These are phyloP conservation scores for Papilio elwesi DNA, from an alignment of 2,888 invertebrate genomes.

Conservation along the genomic window DNA sequence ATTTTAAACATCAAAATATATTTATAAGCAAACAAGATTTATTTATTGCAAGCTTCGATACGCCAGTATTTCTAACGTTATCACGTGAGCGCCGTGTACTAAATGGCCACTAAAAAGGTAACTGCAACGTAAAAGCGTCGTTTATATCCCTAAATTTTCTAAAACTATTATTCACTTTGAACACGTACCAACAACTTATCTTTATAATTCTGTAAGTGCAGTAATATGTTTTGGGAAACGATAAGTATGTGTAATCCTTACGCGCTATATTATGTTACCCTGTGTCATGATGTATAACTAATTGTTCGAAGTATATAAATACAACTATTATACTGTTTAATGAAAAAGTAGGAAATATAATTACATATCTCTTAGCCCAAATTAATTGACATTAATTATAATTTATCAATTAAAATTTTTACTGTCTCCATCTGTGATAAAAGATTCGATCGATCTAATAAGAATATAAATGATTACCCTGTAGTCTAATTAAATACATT, in stretches of 20 bases:
- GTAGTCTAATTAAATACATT: no score
- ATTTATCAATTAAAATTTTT: no score
- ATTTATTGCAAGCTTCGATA: constrained; percentile 9
- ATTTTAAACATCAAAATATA: not conserved
- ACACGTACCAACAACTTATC: constrained; percentile 24
- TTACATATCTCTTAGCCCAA: no score
- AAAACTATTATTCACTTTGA: constrained; percentile 23
- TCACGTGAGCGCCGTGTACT: constrained; percentile 12
- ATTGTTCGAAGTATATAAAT: no score
- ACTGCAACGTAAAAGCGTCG: constrained; percentile 24
- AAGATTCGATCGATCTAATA: no score
- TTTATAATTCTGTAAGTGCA: constrained; percentile 7
- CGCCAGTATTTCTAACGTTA: constrained; percentile 14
- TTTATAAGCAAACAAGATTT: not conserved
- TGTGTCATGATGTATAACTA: no score
- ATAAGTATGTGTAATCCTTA: not conserved
- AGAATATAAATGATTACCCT: no score
- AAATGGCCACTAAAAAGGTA: constrained; percentile 34
- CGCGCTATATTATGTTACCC: no score
- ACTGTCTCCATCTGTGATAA: no score
- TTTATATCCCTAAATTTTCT: constrained; percentile 21
- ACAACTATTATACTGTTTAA: no score
- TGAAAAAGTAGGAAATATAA: no score
- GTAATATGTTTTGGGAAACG: constrained; percentile 2
- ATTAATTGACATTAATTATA: no score